Evolutionary conservation across 1,140 invertebrate species (phyloP).

Genomic region (Gryon sp.): DNA sequence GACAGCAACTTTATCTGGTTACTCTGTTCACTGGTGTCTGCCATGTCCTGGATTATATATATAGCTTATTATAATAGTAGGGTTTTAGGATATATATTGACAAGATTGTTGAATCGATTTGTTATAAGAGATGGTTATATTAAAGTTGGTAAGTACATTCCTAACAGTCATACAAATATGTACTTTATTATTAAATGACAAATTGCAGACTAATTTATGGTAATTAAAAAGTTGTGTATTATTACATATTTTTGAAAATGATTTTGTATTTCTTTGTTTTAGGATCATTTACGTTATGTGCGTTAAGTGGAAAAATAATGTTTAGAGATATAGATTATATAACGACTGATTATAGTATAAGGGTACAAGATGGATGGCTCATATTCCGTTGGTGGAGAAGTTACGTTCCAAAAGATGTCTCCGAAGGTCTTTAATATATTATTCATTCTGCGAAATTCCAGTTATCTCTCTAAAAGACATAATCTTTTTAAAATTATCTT

Average conservation of each 20-base stretch:
- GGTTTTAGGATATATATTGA: conserved; percentile 93
- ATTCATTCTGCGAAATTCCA: no score
- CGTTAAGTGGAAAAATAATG: conserved; percentile 98
- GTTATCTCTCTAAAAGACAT: not conserved
- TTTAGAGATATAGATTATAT: conserved; percentile 97
- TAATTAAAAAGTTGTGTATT: no score
- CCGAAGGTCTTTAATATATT: no score
- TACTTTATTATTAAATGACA: no score
- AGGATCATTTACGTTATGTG: conserved; percentile 97
- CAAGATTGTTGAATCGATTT: conserved; percentile 93
- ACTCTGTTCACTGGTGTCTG: conserved; percentile 88
- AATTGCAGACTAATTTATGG: no score
- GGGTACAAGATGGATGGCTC: conserved; percentile 97
- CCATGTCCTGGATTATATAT: conserved; percentile 94
- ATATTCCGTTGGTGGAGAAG: conserved; percentile 98
- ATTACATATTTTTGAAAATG: no score
- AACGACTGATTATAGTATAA: conserved; percentile 94
- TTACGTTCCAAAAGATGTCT: conserved; percentile 96
- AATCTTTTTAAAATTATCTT: conserved; percentile 3
- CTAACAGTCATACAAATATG: no score
- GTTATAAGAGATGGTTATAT: conserved; percentile 92
- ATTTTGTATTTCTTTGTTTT: conserved; percentile 67
- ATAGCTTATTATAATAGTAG: conserved; percentile 97
- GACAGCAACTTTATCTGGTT: conserved; percentile 91
- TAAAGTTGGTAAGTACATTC: conserved; percentile 94